These are phyloP conservation scores for Romanogobio albipinnatus DNA, from an alignment of 2,113 vertebrate genomes.

Conservation along the genomic window DNA sequence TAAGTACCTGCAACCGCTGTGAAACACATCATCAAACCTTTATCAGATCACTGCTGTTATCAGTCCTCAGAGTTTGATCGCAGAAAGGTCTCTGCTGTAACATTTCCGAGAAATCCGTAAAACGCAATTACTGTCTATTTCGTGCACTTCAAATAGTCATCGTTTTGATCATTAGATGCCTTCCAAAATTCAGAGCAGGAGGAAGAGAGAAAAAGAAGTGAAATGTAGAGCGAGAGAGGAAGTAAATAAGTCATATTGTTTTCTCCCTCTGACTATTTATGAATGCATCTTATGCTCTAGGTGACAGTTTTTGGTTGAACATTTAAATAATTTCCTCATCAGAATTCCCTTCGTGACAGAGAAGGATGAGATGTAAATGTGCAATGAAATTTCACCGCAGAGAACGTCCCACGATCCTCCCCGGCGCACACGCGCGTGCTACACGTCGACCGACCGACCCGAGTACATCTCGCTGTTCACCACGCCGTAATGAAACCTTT, in stretches of 20 bases:
- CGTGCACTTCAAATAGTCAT: background rate
- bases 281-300: conserved; percentile 31
- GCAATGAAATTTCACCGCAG: conserved; percentile 12
- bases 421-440: background rate
- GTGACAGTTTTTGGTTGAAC: conserved; percentile 40
- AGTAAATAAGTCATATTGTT: conserved; percentile 21
- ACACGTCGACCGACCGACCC: background rate
- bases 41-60: background rate
- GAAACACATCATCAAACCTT: background rate
- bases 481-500: conserved; percentile 21
- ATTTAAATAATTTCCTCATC: conserved; percentile 47
- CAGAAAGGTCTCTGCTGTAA: background rate
- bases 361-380: conserved; percentile 34
- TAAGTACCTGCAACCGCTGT: background rate
- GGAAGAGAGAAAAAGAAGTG: background rate
- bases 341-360: conserved; percentile 21
- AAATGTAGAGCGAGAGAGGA: conserved; percentile 6
- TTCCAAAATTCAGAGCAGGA: background rate
- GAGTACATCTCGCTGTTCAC: background rate
- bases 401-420: conserved; percentile 4
- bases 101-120: conserved; percentile 4
- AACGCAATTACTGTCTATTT: background rate
- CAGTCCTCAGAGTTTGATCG: background rate
- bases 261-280: conserved; percentile 20
- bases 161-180: background rate